phyloP scores from a whole-genome alignment of 2,113 vertebrate genomes.

The Strix uralensis region DNA sequence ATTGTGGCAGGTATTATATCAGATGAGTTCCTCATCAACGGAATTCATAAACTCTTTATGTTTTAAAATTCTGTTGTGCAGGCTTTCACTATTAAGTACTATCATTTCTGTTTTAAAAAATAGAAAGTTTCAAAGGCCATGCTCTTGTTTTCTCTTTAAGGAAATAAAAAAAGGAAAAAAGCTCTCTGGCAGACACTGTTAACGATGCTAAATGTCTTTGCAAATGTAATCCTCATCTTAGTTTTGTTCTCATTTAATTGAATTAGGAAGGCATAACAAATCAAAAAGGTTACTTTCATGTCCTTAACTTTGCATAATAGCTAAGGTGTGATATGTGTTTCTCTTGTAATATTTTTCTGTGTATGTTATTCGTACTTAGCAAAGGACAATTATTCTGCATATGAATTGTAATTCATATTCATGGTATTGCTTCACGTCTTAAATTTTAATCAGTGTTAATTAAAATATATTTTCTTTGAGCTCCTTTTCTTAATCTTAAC shows the following conservation, averaged over 20 bases:
- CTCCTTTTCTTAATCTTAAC: slow-evolving; percentile 27
- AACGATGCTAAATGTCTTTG: slow-evolving; percentile 35
- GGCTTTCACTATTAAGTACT: not conserved
- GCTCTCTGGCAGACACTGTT: not conserved
- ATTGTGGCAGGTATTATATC: not conserved
- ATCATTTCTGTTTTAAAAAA: not conserved
- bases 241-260: slow-evolving; percentile 49
- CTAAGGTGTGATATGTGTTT: slow-evolving; percentile 16
- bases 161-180: not conserved
- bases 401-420: slow-evolving; percentile 31
- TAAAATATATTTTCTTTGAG: slow-evolving; percentile 32
- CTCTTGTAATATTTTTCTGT: not conserved
- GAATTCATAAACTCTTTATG: not conserved
- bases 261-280: slow-evolving; percentile 47
- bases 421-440: not conserved
- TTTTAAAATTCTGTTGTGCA: not conserved
- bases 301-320: slow-evolving; percentile 19
- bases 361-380: not conserved
- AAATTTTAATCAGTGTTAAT: slow-evolving; percentile 60
- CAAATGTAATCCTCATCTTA: slow-evolving; percentile 30
- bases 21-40: not conserved
- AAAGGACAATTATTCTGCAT: not conserved
- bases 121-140: not conserved
- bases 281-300: slow-evolving; percentile 16
- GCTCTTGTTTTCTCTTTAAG: not conserved